Base-by-base conservation (phyloP, 2,797 vertebrate genomes). In the Emydoidea blandingii region DNA sequence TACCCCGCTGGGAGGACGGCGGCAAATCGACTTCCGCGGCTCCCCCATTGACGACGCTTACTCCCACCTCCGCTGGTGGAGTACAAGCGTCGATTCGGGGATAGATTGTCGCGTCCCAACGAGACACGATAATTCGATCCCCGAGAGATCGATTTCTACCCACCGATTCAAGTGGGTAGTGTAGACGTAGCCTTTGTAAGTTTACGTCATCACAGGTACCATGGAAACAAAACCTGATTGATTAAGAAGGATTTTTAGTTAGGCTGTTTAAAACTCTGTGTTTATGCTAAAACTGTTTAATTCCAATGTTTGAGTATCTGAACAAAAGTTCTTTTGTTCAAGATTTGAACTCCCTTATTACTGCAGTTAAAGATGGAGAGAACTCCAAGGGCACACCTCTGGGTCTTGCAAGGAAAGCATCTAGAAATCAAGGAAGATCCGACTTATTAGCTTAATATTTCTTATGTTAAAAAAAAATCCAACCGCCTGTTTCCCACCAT, bases 221-320 rank as follows among this genome's bases (percentile, higher is more conserved):
- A 97, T 97, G 96, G 96, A 97, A 97, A 97, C 96, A 96, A 97
- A 97, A 97, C 93, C 94, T 96, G 96, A 72, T 78, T 78, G 41
- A 97, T 97, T 97, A 97, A 97, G 74, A 97, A 65, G 94, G 96
- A 95, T 97, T 41, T 96, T 95, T 95, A 85, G 92, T 95, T 94
- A 93, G 90, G 80, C 86, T 79, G 79, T 80, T 96, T 96, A 83
- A 93, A 94, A 89, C 29, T 68, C 6, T 83, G 49, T 78, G 47
- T 86, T 84, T 4, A 59, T 82, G 3, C 23, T 90, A 93, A 85
- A 59, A n/a, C 44, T 59, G 4, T 44, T 91, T 47, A 72, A 81
- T 90, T 91, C n/a, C 91, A 91, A 94, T 93, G 16, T 91, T 88
- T 94, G 89, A 92, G 86, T 50, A 88, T 93, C 89, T 95, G 95